Base-by-base conservation (phyloP, 2,888 invertebrate genomes). In the Oligia fasciuncula region DNA sequence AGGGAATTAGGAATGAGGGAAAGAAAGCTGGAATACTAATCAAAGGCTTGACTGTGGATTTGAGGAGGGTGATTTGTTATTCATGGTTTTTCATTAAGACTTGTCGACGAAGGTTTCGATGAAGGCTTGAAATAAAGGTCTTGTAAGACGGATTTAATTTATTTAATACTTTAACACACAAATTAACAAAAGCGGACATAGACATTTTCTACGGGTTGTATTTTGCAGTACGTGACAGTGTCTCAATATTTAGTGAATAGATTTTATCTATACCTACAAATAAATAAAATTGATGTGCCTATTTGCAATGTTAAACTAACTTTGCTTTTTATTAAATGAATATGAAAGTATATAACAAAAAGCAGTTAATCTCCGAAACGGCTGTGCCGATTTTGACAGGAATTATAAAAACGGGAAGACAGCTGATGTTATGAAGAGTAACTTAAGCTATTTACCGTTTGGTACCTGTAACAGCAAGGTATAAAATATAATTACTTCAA, bases 1-100 rank as follows among this genome's bases (percentile, higher is more conserved):
- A 78, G 75, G 83, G 79, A 81, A 85, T 85, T 62, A 80, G 46
- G 68, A 29, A 60, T 69, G 4, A 60, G 43, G 49, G 51, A 46
- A 65, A n/a, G 54, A 49, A 65, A 54, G 17, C 14, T 23, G 35
- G 71, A 60, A 81, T 77, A 75, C 35, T 73, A 67, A 68, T 76
- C n/a, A 14, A 19, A 51, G 29, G 14, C 9, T 79, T 66, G n/a
- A 62, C 14, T 40, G 14, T 63, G 35, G 65, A 71, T 75, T 63
- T 29, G 1, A 19, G 1, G 29, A 57, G n/a, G 40, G 43, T 51
- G 23, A 51, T 79, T 66, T 69, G 54, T 66, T 73, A 66, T 73
- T 76, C 54, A 69, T 73, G 43, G 60, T 23, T 79, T 51, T 82
- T 23, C 23, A 72, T 51, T 68, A 54, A 23, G 6, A 81, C 29